A percentile compares a stretch with the other conserved stretches of the same genome.
These are phyloP conservation scores for Syrmaticus mikado DNA, from an alignment of 2,113 vertebrate species.

Conservation along the genomic window DNA sequence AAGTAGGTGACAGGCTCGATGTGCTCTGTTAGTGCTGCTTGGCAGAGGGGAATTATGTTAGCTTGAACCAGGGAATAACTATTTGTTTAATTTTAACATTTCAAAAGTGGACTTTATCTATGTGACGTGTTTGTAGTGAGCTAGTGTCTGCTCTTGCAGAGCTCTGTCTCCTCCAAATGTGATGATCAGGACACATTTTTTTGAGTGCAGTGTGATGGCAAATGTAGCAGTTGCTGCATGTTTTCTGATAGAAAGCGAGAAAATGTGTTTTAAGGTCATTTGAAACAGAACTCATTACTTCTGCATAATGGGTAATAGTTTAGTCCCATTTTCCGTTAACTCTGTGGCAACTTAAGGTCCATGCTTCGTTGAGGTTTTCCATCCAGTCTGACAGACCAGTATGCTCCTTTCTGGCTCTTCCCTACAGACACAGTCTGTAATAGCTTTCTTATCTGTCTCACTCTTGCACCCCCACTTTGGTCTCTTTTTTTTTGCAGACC, in stretches of 20 bases:
- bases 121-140: neutral
- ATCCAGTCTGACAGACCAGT: neutral
- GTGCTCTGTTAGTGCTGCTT: neutral
- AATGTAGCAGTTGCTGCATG: neutral
- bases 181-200: neutral
- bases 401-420: neutral
- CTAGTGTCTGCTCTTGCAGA: neutral
- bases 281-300: neutral
- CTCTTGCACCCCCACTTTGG: neutral
- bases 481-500: neutral
- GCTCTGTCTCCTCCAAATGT: neutral
- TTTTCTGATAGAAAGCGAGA: neutral
- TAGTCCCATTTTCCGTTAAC: neutral
- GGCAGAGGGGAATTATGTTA: neutral
- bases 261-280: neutral
- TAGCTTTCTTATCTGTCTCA: neutral
- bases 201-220: neutral
- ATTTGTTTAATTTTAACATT: conserved; percentile 38
- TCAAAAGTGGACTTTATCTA: neutral
- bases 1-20: neutral
- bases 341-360: neutral
- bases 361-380: neutral
- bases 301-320: neutral
- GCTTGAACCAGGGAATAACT: neutral
- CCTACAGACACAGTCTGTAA: neutral